These are phyloP conservation scores for Melanogrammus aeglefinus DNA, from an alignment of 2,797 vertebrate species.

Conservation along the genomic window DNA sequence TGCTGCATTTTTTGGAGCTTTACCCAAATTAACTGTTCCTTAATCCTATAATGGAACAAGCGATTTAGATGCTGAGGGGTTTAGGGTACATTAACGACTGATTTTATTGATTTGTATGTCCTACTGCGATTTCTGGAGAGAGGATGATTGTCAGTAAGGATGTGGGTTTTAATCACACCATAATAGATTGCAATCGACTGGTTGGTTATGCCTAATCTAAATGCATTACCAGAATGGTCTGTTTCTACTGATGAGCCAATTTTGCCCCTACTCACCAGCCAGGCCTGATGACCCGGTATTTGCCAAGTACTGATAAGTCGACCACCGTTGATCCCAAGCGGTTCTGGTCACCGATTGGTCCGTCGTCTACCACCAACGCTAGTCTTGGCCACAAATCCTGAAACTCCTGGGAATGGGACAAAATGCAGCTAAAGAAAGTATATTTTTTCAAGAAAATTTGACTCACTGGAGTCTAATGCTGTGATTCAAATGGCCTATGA, in stretches of 20 bases:
- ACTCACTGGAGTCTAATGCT: background rate
- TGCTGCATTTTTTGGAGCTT: background rate
- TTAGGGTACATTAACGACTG: background rate
- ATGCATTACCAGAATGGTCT: background rate
- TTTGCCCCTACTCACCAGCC: conserved; percentile 83
- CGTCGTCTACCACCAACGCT: conserved; percentile 86
- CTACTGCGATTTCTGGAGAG: background rate
- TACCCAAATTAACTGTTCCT: background rate
- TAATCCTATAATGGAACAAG: background rate
- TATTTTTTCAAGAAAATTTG: background rate
- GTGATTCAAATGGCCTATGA: background rate
- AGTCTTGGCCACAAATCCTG: conserved; percentile 88
- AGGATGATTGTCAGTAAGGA: background rate
- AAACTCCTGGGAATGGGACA: conserved; percentile 79
- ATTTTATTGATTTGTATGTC: background rate
- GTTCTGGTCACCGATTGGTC: conserved; percentile 82
- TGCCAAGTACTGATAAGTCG: conserved; percentile 81
- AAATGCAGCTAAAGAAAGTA: background rate
- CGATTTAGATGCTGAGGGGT: background rate
- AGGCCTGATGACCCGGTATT: conserved; percentile 84
- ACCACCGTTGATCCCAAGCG: conserved; percentile 93
- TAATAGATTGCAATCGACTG: background rate
- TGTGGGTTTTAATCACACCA: background rate
- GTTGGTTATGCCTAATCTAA: background rate
- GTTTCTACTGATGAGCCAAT: background rate